phyloP scores from a whole-genome alignment of 1,140 invertebrate genomes.

The Nasonia vitripennis region DNA sequence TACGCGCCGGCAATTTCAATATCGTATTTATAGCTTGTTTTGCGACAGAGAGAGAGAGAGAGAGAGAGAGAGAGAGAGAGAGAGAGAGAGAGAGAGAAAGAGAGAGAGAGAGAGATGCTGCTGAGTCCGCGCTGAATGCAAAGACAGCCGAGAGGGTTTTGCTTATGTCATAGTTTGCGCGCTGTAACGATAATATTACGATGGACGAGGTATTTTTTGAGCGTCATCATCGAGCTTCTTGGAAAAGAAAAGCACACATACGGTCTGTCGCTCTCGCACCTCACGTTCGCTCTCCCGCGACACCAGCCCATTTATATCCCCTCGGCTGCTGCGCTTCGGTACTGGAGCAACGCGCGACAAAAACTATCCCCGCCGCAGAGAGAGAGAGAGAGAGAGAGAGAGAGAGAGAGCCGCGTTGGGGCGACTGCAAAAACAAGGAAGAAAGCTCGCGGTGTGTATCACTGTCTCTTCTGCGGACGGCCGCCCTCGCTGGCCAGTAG shows the following conservation, averaged over 20 bases:
- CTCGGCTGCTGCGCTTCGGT: background rate
- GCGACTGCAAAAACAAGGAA: background rate
- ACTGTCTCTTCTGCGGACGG: background rate
- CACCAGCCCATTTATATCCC: background rate
- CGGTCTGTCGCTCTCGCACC: too few species aligned
- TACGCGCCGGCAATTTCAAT: slow-evolving; percentile 25
- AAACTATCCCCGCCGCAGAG: background rate
- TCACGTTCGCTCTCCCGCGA: too few species aligned
- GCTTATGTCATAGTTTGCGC: too few species aligned
- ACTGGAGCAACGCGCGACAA: background rate
- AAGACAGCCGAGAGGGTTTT: too few species aligned
- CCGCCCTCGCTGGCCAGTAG: background rate
- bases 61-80: too few species aligned
- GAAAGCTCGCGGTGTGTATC: background rate
- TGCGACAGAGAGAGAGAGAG: background rate
- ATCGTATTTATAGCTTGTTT: slow-evolving; percentile 27
- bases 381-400: background rate
- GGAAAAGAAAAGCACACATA: background rate
- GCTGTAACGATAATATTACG: too few species aligned
- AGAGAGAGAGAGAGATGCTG: background rate
- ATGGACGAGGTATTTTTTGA: too few species aligned
- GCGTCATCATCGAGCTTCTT: background rate
- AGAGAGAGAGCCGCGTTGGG: too few species aligned
- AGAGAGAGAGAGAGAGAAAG: background rate
- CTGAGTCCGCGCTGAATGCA: background rate